Percentiles rank a stretch among this genome's conserved stretches.
Conservation (phyloP, 2,888 invertebrate species). For the Acheta domesticus region DNA sequence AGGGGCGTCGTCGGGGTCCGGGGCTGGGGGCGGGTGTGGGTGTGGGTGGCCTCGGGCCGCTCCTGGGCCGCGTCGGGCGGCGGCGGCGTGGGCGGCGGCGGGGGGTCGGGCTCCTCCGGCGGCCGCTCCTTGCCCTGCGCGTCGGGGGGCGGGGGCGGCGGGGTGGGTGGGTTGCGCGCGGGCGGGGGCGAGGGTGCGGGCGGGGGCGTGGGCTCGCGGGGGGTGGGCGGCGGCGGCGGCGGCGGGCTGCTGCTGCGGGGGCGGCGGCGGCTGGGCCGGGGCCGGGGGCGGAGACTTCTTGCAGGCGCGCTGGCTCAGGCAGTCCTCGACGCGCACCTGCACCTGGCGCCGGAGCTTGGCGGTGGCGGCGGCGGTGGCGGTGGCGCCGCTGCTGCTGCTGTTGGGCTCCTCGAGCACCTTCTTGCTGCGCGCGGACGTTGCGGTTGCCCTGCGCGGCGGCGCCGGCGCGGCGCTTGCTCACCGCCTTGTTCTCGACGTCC, state of each 20-base stretch:
- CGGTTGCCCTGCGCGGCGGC: slow-evolving; percentile 23
- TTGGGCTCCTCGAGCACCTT: slow-evolving; percentile 49
- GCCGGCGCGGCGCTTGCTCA: slow-evolving; percentile 36
- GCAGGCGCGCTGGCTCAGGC: slow-evolving; percentile 42
- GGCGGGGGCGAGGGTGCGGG: too few species aligned
- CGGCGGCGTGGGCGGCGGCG: not conserved
- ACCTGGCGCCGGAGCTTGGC: slow-evolving; percentile 46
- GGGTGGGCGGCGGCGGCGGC: not conserved
- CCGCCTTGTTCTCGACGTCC: slow-evolving; percentile 40
- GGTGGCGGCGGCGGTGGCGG: not conserved
- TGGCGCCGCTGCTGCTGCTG: slow-evolving; percentile 42
- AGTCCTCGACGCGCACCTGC: slow-evolving; percentile 48
- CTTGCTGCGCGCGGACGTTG: slow-evolving; percentile 43
- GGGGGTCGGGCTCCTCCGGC: not conserved
- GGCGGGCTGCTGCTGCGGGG: not conserved
- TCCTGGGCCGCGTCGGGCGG: not conserved
- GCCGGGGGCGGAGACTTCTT: slow-evolving; percentile 4
- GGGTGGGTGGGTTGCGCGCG: too few species aligned
- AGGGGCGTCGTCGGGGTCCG: slow-evolving; percentile 20
- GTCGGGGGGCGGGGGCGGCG: too few species aligned
- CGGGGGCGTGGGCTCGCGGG: not conserved
- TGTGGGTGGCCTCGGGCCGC: not conserved
- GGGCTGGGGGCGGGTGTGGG: not conserved
- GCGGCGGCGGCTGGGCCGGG: not conserved
- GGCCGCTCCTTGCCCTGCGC: too few species aligned